These are phyloP conservation scores for Dermochelys coriacea DNA, from an alignment of 2,797 vertebrate genomes.

Conservation along the genomic window DNA sequence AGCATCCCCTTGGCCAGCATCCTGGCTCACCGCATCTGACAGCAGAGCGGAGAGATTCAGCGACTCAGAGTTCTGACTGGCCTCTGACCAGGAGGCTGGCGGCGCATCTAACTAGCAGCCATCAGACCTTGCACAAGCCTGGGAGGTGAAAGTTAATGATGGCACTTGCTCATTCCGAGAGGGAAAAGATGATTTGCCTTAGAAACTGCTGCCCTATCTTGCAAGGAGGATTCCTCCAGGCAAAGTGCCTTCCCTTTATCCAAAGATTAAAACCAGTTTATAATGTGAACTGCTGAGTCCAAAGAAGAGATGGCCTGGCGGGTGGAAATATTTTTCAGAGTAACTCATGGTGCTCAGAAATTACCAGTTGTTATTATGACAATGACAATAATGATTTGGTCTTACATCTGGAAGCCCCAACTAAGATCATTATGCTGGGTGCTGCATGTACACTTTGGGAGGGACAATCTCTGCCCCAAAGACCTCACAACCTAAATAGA, in stretches of 20 bases:
- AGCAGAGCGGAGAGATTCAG: background rate
- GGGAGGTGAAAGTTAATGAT: background rate
- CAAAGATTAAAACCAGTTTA: constrained; percentile 16
- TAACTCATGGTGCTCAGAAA: background rate
- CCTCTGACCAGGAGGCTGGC: background rate
- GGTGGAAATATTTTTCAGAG: background rate
- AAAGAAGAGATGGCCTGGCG: background rate
- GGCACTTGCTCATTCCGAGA: background rate
- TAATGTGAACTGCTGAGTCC: background rate
- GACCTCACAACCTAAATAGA: background rate
- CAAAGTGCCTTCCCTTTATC: background rate
- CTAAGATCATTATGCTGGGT: background rate
- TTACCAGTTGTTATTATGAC: background rate
- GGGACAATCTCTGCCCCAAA: background rate
- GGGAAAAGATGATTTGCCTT: constrained; percentile 36
- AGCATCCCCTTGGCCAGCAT: background rate
- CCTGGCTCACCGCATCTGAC: background rate
- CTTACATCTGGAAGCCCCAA: background rate
- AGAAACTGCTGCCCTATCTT: constrained; percentile 4
- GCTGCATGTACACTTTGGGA: background rate
- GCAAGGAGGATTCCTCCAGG: background rate
- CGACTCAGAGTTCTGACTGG: background rate
- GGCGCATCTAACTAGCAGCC: background rate
- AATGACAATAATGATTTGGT: background rate
- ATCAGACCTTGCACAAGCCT: background rate